Conservation (phyloP, 2,888 invertebrate genomes). For the Orthonychiurus folsomi region DNA sequence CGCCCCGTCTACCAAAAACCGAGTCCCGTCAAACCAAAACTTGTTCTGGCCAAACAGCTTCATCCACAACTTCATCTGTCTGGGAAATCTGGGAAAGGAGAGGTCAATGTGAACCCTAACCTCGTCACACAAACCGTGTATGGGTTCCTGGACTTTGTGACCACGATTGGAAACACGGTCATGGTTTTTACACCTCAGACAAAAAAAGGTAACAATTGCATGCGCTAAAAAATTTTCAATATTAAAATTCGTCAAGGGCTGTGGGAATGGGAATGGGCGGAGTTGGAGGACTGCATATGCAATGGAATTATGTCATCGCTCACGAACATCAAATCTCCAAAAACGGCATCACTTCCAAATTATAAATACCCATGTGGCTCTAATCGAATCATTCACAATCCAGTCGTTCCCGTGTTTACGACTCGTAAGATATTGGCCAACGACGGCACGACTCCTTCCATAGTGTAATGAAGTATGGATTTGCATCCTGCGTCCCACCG, state of each 20-base stretch:
- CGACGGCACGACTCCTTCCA: too few species aligned
- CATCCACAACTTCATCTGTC: slow-evolving; percentile 13
- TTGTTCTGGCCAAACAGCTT: slow-evolving; percentile 21
- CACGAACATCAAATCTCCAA: background rate
- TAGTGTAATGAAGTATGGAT: too few species aligned
- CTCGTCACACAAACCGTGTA: slow-evolving; percentile 82
- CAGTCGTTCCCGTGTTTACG: too few species aligned
- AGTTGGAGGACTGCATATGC: too few species aligned
- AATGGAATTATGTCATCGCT: too few species aligned
- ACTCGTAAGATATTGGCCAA: too few species aligned
- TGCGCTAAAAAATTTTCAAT: background rate
- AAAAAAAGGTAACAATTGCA: slow-evolving; percentile 29
- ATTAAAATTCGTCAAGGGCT: background rate
- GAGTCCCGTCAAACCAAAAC: slow-evolving; percentile 34
- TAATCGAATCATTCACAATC: slow-evolving; percentile 1
- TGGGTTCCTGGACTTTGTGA: slow-evolving; percentile 86
- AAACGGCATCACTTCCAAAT: background rate
- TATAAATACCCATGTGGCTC: background rate
- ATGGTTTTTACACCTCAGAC: slow-evolving; percentile 88
- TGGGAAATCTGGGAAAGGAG: background rate
- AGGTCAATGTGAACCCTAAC: slow-evolving; percentile 25
- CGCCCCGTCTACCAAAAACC: slow-evolving; percentile 43
- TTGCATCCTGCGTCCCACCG: background rate
- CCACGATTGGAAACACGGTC: slow-evolving; percentile 85
- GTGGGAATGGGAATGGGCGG: too few species aligned